Conservation (phyloP, 2,113 vertebrate genomes). For the Lophochroa leadbeateri region DNA sequence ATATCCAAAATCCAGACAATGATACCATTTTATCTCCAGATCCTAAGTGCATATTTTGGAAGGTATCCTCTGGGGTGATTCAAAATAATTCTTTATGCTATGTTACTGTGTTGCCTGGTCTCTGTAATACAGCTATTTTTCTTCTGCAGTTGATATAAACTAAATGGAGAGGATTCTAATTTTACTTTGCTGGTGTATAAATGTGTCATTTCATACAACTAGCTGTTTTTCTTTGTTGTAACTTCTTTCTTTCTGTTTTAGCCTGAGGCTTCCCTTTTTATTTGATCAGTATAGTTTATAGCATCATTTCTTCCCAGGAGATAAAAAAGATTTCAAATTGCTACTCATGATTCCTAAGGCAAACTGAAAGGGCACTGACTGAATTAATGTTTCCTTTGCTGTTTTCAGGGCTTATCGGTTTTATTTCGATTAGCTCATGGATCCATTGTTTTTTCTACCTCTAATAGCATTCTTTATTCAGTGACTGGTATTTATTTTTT, state of each 20-base stretch:
- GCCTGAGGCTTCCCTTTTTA: constrained; percentile 76
- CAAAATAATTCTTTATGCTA: constrained; percentile 58
- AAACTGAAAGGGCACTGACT: constrained; percentile 66
- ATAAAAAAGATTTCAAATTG: constrained; percentile 77
- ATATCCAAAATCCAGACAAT: neutral
- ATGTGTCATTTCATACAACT: constrained; percentile 78
- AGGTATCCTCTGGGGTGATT: constrained; percentile 27
- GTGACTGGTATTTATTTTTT: constrained; percentile 33
- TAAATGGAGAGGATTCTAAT: constrained; percentile 73
- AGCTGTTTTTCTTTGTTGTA: constrained; percentile 80
- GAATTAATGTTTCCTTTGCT: constrained; percentile 77
- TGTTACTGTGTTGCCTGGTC: constrained; percentile 36
- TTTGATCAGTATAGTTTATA: constrained; percentile 83
- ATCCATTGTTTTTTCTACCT: constrained; percentile 42
- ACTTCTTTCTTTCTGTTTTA: constrained; percentile 76
- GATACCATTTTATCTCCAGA: neutral
- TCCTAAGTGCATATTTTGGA: neutral
- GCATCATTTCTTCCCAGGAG: constrained; percentile 76
- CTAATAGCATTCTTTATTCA: constrained; percentile 48
- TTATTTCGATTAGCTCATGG: constrained; percentile 72
- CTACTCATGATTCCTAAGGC: constrained; percentile 74
- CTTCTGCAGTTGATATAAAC: constrained; percentile 59
- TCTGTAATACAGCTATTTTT: constrained; percentile 67
- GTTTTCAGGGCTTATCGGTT: constrained; percentile 71
- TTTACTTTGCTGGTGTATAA: constrained; percentile 75